phyloP scores from a whole-genome alignment of 2,888 invertebrate species.

The Tuta absoluta region DNA sequence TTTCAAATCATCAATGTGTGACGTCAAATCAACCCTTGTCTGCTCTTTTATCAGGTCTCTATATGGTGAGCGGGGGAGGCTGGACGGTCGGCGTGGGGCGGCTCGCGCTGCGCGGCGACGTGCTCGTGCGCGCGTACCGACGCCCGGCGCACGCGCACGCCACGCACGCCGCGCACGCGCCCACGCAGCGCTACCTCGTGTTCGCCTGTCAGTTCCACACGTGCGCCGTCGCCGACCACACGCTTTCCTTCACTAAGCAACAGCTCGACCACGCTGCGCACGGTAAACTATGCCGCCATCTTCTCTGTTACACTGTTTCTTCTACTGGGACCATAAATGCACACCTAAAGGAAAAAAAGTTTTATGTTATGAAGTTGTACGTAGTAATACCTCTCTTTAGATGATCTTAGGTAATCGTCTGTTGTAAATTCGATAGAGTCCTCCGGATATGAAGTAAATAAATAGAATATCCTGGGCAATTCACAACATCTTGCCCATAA shows the following conservation, averaged over 20 bases:
- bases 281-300: constrained; percentile 74
- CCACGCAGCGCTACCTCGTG: constrained; percentile 84
- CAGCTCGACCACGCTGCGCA: constrained; percentile 93
- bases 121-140: constrained; percentile 94
- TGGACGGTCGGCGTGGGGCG: constrained; percentile 82
- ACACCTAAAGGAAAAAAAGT: too few species aligned
- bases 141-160: constrained; percentile 72
- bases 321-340: background rate
- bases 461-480: too few species aligned
- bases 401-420: too few species aligned
- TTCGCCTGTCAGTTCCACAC: constrained; percentile 97
- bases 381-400: too few species aligned
- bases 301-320: constrained; percentile 4
- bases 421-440: too few species aligned
- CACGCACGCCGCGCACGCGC: constrained; percentile 34
- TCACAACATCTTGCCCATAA: too few species aligned
- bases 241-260: constrained; percentile 90
- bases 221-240: constrained; percentile 93
- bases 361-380: too few species aligned
- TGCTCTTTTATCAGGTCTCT: constrained; percentile 76
- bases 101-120: constrained; percentile 91
- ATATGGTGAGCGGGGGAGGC: constrained; percentile 86
- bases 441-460: too few species aligned
- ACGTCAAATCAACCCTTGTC: background rate
- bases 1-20: too few species aligned